These are phyloP conservation scores for Sebastes diaconus DNA, from an alignment of 2,797 vertebrate genomes.

Conservation along the genomic window DNA sequence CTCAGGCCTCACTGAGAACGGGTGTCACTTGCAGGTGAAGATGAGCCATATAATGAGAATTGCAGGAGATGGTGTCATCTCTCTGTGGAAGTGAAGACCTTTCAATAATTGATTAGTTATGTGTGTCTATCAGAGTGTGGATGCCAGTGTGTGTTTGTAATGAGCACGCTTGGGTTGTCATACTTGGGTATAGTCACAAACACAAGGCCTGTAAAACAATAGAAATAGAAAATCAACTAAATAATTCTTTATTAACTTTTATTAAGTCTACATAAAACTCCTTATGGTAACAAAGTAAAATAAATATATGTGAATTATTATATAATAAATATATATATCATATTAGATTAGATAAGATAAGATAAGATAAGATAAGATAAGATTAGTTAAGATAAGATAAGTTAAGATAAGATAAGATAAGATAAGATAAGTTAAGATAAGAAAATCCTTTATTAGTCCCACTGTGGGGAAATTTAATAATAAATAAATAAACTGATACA, in stretches of 20 bases:
- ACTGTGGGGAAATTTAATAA: no score
- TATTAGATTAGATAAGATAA: no score
- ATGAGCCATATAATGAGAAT: constrained; percentile 15
- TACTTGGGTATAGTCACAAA: not conserved
- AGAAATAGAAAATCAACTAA: not conserved
- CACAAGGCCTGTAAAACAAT: not conserved
- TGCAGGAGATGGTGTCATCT: constrained; percentile 1
- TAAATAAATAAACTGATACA: no score
- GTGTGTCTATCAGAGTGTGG: not conserved
- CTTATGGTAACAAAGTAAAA: not conserved
- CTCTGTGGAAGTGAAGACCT: not conserved
- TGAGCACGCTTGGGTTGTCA: not conserved
- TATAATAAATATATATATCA: not conserved
- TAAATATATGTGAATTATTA: not conserved
- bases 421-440: no score
- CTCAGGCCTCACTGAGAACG: constrained; percentile 8
- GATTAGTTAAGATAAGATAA: no score
- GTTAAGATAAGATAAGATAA: no score
- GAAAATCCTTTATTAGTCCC: no score
- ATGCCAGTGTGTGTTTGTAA: not conserved
- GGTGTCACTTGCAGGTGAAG: constrained; percentile 4
- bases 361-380: no score
- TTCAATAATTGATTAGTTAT: not conserved
- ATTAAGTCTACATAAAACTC: not conserved
- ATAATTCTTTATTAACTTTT: not conserved